phyloP scores from a whole-genome alignment of 2,888 invertebrate genomes.

The Pimpla rufipes region DNA sequence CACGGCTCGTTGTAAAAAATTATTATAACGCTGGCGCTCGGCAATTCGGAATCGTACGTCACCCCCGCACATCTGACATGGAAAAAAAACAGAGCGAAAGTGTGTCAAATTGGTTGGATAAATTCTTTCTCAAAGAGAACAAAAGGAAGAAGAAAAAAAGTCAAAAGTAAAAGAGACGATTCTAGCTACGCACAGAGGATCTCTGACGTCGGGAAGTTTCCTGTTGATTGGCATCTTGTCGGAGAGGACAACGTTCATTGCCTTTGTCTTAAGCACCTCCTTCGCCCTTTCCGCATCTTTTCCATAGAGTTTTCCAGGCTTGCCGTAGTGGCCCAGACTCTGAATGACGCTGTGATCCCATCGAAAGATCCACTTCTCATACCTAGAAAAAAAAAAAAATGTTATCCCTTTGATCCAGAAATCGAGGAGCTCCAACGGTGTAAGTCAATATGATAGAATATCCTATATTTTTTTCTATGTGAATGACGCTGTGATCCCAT shows the following conservation, averaged over 20 bases:
- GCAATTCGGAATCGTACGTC: conserved; percentile 88
- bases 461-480: no score
- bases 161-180: conserved; percentile 82
- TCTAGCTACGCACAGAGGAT: conserved; percentile 83
- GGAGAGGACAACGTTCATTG: conserved; percentile 95
- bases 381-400: conserved; percentile 69
- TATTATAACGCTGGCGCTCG: conserved; percentile 91
- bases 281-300: conserved; percentile 90
- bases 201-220: conserved; percentile 89
- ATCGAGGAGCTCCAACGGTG: background rate
- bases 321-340: conserved; percentile 91
- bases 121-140: no score
- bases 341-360: conserved; percentile 90
- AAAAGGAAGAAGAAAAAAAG: background rate
- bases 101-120: background rate
- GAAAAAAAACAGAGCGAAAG: no score
- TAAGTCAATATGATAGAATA: no score
- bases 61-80: conserved; percentile 88
- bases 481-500: conserved; percentile 89
- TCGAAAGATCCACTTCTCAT: conserved; percentile 87
- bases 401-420: background rate
- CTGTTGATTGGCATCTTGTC: conserved; percentile 95
- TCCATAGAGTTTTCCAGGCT: conserved; percentile 89
- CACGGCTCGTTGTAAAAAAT: conserved; percentile 97
- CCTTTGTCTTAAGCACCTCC: conserved; percentile 92